phyloP scores from a whole-genome alignment of 2,797 vertebrate species.

The Rhinichthys osculus region DNA sequence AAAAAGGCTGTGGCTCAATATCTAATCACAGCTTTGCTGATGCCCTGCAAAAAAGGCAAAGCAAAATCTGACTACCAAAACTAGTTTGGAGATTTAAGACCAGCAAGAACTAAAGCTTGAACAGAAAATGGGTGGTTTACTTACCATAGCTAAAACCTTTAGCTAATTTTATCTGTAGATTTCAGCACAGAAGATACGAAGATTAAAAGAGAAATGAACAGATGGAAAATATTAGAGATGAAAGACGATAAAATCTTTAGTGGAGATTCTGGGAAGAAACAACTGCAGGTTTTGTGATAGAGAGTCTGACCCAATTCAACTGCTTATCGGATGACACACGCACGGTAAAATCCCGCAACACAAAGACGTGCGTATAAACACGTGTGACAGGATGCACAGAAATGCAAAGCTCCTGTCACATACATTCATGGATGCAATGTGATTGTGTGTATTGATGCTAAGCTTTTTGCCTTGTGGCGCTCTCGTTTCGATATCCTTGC shows the following conservation, averaged over 20 bases:
- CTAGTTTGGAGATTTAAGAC: not conserved
- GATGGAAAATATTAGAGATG: not conserved
- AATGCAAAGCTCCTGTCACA: constrained; percentile 18
- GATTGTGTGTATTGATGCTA: constrained; percentile 13
- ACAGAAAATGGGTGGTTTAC: not conserved
- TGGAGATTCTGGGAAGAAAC: not conserved
- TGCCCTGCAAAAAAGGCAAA: not conserved
- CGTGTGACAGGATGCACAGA: not conserved
- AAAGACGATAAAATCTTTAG: not conserved
- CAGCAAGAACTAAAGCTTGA: not conserved
- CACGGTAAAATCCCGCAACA: not conserved
- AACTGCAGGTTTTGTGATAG: not conserved
- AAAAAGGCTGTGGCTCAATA: constrained; percentile 7
- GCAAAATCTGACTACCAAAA: not conserved
- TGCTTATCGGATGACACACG: not conserved
- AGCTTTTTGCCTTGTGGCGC: constrained; percentile 9
- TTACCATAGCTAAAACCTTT: not conserved
- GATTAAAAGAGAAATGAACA: not conserved
- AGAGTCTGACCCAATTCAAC: constrained; percentile 9
- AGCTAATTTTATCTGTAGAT: not conserved
- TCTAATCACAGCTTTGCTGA: constrained; percentile 25
- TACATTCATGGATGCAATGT: not conserved
- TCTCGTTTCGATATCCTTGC: constrained; percentile 4
- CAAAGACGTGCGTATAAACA: constrained; percentile 2
- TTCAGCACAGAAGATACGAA: not conserved